Conservation (phyloP, 2,113 vertebrate species). For the Myocastor coypus region DNA sequence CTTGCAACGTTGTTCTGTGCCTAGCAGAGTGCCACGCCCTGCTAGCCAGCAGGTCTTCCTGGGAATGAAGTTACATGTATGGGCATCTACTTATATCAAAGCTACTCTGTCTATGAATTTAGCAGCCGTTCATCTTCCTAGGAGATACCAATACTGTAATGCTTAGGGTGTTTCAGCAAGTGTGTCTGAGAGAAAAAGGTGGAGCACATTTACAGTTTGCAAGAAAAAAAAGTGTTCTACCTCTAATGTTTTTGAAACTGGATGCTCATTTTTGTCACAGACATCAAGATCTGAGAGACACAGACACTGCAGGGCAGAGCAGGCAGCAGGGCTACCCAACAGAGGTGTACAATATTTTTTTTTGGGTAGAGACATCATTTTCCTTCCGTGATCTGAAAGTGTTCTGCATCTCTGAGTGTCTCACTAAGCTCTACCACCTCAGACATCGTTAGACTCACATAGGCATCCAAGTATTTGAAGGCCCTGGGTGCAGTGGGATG, state of each 20-base stretch:
- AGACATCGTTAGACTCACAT: no score
- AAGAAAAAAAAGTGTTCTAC: background rate
- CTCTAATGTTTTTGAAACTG: background rate
- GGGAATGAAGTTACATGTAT: background rate
- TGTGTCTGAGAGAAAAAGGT: background rate
- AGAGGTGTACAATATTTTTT: background rate
- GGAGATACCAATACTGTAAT: background rate
- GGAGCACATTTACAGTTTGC: background rate
- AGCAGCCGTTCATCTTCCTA: background rate
- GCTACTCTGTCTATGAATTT: background rate
- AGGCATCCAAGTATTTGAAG: fast-evolving
- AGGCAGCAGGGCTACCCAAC: background rate
- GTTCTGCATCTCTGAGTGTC: fast-evolving
- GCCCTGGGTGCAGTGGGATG: fast-evolving
- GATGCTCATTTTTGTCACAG: background rate
- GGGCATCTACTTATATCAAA: background rate
- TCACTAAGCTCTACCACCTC: background rate
- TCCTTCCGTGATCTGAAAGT: background rate
- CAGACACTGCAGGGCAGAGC: background rate
- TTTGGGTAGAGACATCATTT: background rate
- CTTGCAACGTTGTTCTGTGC: background rate
- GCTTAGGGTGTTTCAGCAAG: background rate
- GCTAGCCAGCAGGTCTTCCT: background rate
- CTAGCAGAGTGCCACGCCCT: background rate
- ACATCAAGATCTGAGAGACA: no score